phyloP scores from a whole-genome alignment of 2,113 vertebrate genomes.

The Mus spicilegus region DNA sequence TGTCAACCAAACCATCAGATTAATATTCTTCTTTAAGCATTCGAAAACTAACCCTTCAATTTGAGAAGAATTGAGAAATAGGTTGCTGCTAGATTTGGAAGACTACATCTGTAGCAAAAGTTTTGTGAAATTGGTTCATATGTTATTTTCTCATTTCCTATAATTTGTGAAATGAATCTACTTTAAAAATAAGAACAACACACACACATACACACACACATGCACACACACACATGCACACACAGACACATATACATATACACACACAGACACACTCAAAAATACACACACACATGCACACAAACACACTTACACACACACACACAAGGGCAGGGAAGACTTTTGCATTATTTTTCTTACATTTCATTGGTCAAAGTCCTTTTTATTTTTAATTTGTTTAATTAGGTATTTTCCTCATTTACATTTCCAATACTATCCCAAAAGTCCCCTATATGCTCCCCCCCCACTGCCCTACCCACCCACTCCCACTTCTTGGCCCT shows the following conservation, averaged over 20 bases:
- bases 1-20: constrained; percentile 14
- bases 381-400: too few relatives aligned
- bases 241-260: neutral
- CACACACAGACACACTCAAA: neutral
- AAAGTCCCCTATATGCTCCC: too few relatives aligned
- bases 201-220: neutral
- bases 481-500: too few relatives aligned
- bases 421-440: too few relatives aligned
- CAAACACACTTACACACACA: neutral
- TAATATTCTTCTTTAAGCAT: constrained; percentile 32
- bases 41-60: constrained; percentile 38
- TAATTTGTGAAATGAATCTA: constrained; percentile 41
- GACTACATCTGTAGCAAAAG: neutral
- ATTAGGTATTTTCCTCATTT: too few relatives aligned
- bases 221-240: neutral
- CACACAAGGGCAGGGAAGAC: neutral
- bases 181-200: constrained; percentile 31
- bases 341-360: neutral
- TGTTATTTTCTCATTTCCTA: constrained; percentile 20
- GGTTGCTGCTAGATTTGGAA: neutral
- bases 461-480: too few relatives aligned
- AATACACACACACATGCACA: too few relatives aligned
- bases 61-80: neutral
- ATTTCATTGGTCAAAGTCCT: neutral
- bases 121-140: neutral